Evolutionary conservation across 2,797 vertebrate genomes (phyloP).

Genomic region (Spea hammondii): DNA sequence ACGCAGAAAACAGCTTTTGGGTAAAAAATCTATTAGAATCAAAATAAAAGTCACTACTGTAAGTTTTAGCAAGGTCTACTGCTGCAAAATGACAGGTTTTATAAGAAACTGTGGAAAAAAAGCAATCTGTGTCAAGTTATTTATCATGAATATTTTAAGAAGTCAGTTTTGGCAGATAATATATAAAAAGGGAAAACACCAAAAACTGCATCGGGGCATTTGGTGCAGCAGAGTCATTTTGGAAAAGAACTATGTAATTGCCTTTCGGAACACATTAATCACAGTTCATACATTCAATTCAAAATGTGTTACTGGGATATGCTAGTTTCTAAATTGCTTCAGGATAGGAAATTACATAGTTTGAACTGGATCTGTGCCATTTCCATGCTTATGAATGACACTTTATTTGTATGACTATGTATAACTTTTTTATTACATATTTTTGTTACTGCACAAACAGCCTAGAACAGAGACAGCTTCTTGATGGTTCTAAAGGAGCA

Average conservation of each 20-base stretch:
- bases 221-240: constrained; percentile 43
- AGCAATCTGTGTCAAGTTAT: constrained; percentile 41
- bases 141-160: constrained; percentile 50
- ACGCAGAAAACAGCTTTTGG: background rate
- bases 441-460: background rate
- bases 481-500: too few relatives aligned
- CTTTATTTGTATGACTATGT: constrained; percentile 6
- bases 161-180: constrained; percentile 45
- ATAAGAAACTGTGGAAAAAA: constrained; percentile 14
- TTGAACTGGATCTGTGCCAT: constrained; percentile 31
- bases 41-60: background rate
- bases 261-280: constrained; percentile 51
- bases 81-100: constrained; percentile 36
- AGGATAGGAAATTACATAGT: constrained; percentile 47
- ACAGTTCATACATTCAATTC: constrained; percentile 49
- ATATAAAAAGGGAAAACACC: constrained; percentile 44
- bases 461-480: too few relatives aligned
- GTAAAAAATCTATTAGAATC: background rate
- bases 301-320: constrained; percentile 44
- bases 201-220: constrained; percentile 39
- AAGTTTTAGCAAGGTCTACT: background rate
- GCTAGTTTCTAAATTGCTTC: constrained; percentile 24
- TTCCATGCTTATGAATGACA: constrained; percentile 8
- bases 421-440: constrained; percentile 13
- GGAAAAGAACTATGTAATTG: constrained; percentile 48